A percentile compares a stretch with the other conserved stretches of the same genome.
These are phyloP conservation scores for Parnassius smintheus DNA, from an alignment of 2,888 invertebrate genomes.

Conservation along the genomic window DNA sequence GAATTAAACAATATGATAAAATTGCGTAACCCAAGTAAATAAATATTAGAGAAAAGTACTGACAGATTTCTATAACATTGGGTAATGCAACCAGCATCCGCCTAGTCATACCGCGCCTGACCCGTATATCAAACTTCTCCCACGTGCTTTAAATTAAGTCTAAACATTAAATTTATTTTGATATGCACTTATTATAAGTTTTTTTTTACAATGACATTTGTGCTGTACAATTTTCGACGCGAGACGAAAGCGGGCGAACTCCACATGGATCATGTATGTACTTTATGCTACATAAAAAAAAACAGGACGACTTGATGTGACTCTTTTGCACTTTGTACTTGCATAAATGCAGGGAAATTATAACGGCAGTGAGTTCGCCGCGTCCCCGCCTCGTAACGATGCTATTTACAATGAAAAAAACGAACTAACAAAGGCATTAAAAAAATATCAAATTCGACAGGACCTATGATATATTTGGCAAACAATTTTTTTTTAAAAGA, in stretches of 20 bases:
- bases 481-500: not conserved
- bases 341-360: constrained; percentile 37
- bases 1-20: constrained; percentile 4
- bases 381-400: constrained; percentile 45
- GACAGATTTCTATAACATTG: constrained; percentile 9
- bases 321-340: constrained; percentile 58
- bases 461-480: constrained; percentile 30
- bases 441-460: constrained; percentile 38
- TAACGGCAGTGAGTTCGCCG: constrained; percentile 47
- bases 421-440: constrained; percentile 50
- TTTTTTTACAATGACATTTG: constrained; percentile 74
- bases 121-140: constrained; percentile 34
- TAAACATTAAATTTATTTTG: constrained; percentile 74
- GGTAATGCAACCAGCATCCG: constrained; percentile 12
- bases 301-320: constrained; percentile 37
- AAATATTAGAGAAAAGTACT: constrained; percentile 1
- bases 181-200: constrained; percentile 74
- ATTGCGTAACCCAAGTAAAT: constrained; percentile 3
- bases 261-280: constrained; percentile 26
- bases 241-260: constrained; percentile 27
- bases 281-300: constrained; percentile 22
- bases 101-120: constrained; percentile 17
- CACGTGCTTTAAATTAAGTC: constrained; percentile 62
- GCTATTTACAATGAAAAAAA: constrained; percentile 69
- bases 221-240: constrained; percentile 63